Percentiles rank a stretch among this genome's conserved stretches.
phyloP scores from a whole-genome alignment of 1,140 invertebrate species.

The Dolichoris vasculosae region DNA sequence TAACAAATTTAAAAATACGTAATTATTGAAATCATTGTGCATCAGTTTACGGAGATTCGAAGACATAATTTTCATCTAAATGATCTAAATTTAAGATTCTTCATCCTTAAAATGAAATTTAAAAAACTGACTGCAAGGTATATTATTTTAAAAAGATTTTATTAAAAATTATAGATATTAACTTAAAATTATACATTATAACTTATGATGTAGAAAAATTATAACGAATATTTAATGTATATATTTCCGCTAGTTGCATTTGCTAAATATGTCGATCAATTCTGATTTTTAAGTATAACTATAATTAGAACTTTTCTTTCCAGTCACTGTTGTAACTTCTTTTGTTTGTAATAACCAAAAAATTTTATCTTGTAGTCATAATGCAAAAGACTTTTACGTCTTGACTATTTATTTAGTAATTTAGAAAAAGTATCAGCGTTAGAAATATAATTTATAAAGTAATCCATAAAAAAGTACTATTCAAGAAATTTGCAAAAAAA shows the following conservation, averaged over 20 bases:
- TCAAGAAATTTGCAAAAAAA: neutral
- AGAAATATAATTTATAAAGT: slow-evolving; percentile 22
- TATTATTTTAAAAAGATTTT: neutral
- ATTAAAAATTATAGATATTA: slow-evolving; percentile 20
- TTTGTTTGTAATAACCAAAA: too few relatives aligned
- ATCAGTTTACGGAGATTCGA: too few relatives aligned
- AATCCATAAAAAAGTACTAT: neutral
- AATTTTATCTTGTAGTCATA: too few relatives aligned
- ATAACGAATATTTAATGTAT: too few relatives aligned
- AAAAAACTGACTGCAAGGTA: slow-evolving; percentile 11
- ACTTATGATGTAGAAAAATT: too few relatives aligned
- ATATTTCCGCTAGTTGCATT: too few relatives aligned
- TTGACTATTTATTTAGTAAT: slow-evolving; percentile 33
- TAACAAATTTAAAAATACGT: neutral
- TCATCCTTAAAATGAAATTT: slow-evolving; percentile 18
- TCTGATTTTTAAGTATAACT: too few relatives aligned
- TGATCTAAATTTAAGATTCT: neutral
- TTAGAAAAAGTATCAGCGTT: slow-evolving; percentile 9
- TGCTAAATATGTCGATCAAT: too few relatives aligned
- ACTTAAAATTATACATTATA: neutral
- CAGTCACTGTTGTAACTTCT: too few relatives aligned
- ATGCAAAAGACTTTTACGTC: neutral
- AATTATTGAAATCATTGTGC: neutral
- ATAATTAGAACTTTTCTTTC: too few relatives aligned
- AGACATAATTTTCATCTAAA: slow-evolving; percentile 7